Conservation (phyloP, 2,888 invertebrate species). For the Allacma fusca region DNA sequence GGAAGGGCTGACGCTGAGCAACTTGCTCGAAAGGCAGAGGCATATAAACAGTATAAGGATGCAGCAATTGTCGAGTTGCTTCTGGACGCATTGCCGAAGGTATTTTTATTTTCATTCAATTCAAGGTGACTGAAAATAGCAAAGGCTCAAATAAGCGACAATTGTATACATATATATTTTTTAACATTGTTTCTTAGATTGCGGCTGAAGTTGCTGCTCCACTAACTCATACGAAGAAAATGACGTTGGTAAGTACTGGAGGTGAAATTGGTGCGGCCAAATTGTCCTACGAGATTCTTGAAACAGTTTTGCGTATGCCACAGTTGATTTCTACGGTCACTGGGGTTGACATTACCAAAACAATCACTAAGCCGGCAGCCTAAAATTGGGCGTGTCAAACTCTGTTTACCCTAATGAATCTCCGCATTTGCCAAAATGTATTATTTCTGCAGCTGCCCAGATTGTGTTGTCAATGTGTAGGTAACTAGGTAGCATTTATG, state of each 20-base stretch:
- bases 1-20: conserved; percentile 96
- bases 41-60: conserved; percentile 94
- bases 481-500: too few relatives aligned
- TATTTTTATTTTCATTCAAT: conserved; percentile 64
- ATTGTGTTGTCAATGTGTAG: too few relatives aligned
- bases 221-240: conserved; percentile 90
- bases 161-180: not conserved
- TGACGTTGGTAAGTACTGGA: conserved; percentile 96
- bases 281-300: conserved; percentile 91
- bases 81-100: conserved; percentile 93
- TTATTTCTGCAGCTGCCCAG: too few relatives aligned
- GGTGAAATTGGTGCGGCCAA: conserved; percentile 92
- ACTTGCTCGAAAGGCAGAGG: conserved; percentile 96
- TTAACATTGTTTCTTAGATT: conserved; percentile 70
- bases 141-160: too few relatives aligned
- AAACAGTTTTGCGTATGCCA: conserved; percentile 91
- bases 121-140: too few relatives aligned
- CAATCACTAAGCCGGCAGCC: conserved; percentile 44
- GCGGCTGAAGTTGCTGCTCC: conserved; percentile 97
- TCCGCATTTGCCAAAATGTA: too few relatives aligned
- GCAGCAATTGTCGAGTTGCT: conserved; percentile 98
- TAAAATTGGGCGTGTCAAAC: too few relatives aligned
- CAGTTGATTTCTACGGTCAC: conserved; percentile 88
- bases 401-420: too few relatives aligned
- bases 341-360: conserved; percentile 81